These are phyloP conservation scores for Prochilodus magdalenae DNA, from an alignment of 2,113 vertebrate genomes.

Conservation along the genomic window DNA sequence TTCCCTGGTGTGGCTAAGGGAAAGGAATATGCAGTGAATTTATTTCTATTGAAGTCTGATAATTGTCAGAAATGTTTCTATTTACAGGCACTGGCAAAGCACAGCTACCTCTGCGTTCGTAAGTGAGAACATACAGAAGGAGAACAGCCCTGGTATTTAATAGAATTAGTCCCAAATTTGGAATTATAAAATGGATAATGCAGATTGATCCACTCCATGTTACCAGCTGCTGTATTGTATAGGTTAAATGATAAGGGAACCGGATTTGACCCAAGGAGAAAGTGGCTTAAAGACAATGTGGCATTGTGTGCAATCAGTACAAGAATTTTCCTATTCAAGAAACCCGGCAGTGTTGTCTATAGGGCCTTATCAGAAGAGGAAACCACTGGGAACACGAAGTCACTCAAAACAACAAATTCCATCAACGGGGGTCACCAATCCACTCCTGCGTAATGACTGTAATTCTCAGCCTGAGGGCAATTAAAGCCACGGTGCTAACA, in stretches of 20 bases:
- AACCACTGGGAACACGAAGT: constrained; percentile 50
- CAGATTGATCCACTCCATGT: background rate
- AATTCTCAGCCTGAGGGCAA: background rate
- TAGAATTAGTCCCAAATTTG: background rate
- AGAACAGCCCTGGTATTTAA: background rate
- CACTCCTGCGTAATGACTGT: background rate
- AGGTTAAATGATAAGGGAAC: constrained; percentile 7
- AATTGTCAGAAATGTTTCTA: background rate
- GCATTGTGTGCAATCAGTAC: constrained; percentile 24
- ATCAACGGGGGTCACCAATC: constrained; percentile 39
- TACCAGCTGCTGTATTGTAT: background rate
- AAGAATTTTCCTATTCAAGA: background rate
- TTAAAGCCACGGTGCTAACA: background rate
- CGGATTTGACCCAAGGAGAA: background rate
- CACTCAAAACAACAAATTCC: constrained; percentile 52
- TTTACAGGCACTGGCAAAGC: background rate
- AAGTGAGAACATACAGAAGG: background rate
- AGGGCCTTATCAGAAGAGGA: constrained; percentile 43
- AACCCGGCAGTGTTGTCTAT: background rate
- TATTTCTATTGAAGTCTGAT: background rate
- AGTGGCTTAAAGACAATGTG: constrained; percentile 1
- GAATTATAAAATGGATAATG: background rate
- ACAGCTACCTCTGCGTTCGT: background rate
- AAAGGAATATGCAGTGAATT: background rate
- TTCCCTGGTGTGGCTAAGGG: background rate